Percentiles rank a stretch among this genome's conserved stretches.
These are phyloP conservation scores for Jordanella pulchra DNA, from an alignment of 2,797 vertebrate genomes.

Conservation along the genomic window DNA sequence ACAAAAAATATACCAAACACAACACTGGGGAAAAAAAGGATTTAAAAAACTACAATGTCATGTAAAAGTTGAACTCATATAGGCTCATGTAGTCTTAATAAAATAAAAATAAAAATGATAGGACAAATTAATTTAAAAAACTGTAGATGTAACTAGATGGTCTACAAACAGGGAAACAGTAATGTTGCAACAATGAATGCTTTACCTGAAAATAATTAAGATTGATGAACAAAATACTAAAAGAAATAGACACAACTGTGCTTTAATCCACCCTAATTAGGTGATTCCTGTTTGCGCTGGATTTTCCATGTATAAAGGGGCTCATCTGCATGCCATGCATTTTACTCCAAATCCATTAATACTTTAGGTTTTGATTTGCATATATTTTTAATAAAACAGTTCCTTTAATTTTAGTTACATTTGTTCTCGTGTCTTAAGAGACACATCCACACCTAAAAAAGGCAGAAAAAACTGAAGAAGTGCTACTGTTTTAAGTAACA, in stretches of 20 bases:
- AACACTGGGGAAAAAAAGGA: not conserved
- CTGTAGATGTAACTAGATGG: not conserved
- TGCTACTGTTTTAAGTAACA: not conserved
- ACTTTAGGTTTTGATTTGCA: not conserved
- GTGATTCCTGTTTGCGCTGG: too few species aligned
- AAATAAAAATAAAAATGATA: not conserved
- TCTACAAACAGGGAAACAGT: too few species aligned
- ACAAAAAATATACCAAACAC: not conserved
- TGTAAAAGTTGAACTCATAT: not conserved
- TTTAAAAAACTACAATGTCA: not conserved
- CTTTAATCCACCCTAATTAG: too few species aligned
- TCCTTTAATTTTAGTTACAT: not conserved
- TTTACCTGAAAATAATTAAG: too few species aligned
- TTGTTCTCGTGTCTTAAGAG: not conserved
- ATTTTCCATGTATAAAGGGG: not conserved
- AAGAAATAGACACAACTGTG: too few species aligned
- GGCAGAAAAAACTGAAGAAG: not conserved
- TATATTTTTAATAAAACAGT: not conserved
- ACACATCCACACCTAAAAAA: not conserved
- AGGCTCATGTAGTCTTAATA: not conserved
- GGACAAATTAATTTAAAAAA: too few species aligned
- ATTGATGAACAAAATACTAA: too few species aligned
- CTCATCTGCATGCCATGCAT: not conserved
- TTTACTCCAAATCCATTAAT: not conserved
- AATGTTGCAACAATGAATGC: too few species aligned